Percentiles rank a stretch among this genome's conserved stretches.
phyloP scores from a whole-genome alignment of 1,140 invertebrate genomes.

The Pantala flavescens region DNA sequence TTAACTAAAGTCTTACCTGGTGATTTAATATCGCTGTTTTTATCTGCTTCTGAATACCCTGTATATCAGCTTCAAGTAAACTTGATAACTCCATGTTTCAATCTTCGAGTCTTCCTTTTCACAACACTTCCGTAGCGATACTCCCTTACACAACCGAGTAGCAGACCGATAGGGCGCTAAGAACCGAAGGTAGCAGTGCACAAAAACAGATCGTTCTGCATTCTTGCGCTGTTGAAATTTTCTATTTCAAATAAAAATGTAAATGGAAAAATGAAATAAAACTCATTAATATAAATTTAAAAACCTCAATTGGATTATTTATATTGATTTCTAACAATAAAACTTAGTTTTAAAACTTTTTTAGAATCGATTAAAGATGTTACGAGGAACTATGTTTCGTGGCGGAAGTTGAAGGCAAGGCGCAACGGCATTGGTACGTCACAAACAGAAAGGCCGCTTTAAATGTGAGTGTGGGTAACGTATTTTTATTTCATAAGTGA shows the following conservation, averaged over 20 bases:
- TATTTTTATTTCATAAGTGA: too few relatives aligned
- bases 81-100: not conserved
- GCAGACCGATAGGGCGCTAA: slow-evolving; percentile 6
- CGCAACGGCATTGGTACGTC: not conserved
- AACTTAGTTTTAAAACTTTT: not conserved
- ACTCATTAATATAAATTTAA: not conserved
- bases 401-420: not conserved
- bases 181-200: not conserved
- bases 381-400: not conserved
- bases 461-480: too few relatives aligned
- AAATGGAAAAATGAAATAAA: not conserved
- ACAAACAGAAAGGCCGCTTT: not conserved
- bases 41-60: not conserved
- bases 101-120: not conserved
- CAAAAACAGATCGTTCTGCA: slow-evolving; percentile 9
- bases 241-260: not conserved
- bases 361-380: not conserved
- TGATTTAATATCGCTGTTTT: not conserved
- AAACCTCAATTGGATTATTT: not conserved
- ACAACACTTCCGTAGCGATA: slow-evolving; percentile 1
- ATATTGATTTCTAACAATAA: not conserved
- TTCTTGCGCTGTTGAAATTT: not conserved
- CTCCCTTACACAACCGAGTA: not conserved
- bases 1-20: not conserved
- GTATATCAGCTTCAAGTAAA: slow-evolving; percentile 6